Percentiles rank a stretch among this genome's conserved stretches.
Conservation (phyloP, 2,888 invertebrate species). For the Diplazon laetatorius region DNA sequence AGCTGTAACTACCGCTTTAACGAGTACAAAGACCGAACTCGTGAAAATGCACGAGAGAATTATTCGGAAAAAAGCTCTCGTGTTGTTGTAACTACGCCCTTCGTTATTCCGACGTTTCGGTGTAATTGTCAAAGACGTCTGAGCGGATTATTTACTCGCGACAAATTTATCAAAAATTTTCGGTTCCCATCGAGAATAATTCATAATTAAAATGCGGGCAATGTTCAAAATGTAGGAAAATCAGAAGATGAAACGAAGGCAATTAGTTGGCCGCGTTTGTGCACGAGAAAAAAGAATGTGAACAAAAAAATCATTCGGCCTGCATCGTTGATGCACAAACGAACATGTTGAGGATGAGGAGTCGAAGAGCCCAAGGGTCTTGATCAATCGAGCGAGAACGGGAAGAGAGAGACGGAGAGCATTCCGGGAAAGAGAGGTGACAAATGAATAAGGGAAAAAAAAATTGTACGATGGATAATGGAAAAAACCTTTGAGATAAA, state of each 20-base stretch:
- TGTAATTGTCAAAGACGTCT: no score
- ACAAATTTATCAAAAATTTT: not conserved
- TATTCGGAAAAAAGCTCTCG: constrained; percentile 70
- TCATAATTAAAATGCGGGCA: not conserved
- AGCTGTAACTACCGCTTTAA: constrained; percentile 70
- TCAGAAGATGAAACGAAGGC: not conserved
- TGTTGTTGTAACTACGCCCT: constrained; percentile 65
- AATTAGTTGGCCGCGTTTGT: not conserved
- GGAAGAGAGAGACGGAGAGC: constrained; percentile 1
- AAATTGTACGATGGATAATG: not conserved
- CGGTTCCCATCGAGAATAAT: not conserved
- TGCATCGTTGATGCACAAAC: not conserved
- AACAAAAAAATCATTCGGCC: constrained; percentile 11
- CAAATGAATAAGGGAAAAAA: constrained; percentile 24
- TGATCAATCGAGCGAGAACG: constrained; percentile 12
- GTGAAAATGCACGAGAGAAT: constrained; percentile 66
- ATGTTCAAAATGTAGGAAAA: not conserved
- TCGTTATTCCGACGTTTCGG: constrained; percentile 22
- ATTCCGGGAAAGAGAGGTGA: not conserved
- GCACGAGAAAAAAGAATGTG: constrained; percentile 17
- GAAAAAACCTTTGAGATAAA: constrained; percentile 8
- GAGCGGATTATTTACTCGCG: not conserved
- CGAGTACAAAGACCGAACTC: constrained; percentile 63
- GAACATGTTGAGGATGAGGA: not conserved
- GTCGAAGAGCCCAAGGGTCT: not conserved